These are phyloP conservation scores for Papilio elwesi DNA, from an alignment of 2,888 invertebrate genomes.

Conservation along the genomic window DNA sequence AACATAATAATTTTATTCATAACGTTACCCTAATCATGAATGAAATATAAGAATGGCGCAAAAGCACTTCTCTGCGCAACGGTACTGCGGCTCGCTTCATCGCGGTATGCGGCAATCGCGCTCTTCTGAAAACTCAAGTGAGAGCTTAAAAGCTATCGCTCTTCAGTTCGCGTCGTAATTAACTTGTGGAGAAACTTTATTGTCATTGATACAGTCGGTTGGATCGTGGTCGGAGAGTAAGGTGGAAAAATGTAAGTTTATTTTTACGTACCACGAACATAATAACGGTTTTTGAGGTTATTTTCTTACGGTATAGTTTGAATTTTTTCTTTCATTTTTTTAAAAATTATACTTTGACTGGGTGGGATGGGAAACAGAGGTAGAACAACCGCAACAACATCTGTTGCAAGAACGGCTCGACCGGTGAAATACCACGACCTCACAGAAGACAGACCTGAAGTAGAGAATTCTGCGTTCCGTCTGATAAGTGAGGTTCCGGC, in stretches of 20 bases:
- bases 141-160: constrained; percentile 50
- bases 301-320: not conserved
- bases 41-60: constrained; percentile 45
- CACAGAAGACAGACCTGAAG: too few species aligned
- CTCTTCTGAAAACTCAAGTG: constrained; percentile 58
- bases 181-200: constrained; percentile 20
- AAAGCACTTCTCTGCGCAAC: constrained; percentile 63
- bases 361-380: too few species aligned
- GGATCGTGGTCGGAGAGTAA: not conserved
- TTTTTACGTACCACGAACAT: not conserved
- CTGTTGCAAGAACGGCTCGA: too few species aligned
- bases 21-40: constrained; percentile 31
- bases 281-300: not conserved
- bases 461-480: too few species aligned
- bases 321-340: not conserved
- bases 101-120: constrained; percentile 72
- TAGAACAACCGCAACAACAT: too few species aligned
- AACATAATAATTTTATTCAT: constrained; percentile 21
- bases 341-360: not conserved
- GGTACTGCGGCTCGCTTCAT: constrained; percentile 76
- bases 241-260: constrained; percentile 32
- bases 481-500: too few species aligned
- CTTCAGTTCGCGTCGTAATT: constrained; percentile 39
- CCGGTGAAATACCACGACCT: too few species aligned
- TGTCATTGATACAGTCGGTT: constrained; percentile 21